Evolutionary conservation across 2,113 vertebrate species (phyloP), one percentile per base, ranked within the genome.

Genomic region (Onychostruthus taczanowskii): DNA sequence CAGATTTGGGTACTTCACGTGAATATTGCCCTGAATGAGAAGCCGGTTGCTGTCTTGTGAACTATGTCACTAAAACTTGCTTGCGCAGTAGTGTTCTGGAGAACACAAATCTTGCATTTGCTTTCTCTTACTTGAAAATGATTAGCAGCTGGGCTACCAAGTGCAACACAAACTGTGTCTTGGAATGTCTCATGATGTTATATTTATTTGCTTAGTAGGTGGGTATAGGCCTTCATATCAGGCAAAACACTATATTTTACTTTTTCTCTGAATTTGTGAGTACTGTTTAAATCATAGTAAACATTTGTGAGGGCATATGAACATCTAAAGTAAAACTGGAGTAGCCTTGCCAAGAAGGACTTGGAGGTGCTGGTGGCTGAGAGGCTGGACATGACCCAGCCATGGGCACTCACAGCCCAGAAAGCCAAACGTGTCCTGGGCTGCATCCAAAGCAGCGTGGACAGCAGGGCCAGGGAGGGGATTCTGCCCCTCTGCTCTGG

Each of bases 361-460:
- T 44, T 14, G 16, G 8, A 10, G 3, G 7, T 58, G 59, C 6
- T 20, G 44, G 6, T 67, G 13, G 10, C 1, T 19, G 31, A 52
- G 16, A 67, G 16, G 10, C 23, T 18, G 46, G 8, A 41, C 30
- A 3, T 68, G 39, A 33, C 7, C n/a, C 14, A 18, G 39, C 28
- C 3, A 10, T 20, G 28, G 0, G 6, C 4, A 11, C 16, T 67
- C 11, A 2, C 23, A 39, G 19, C n/a, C 20, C 37, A 68, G 24
- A 46, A 1, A 67, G 58, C 37, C 52, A 59, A 23, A 10, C 0
- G 0, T 52, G 12, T 52, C 18, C 58, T 33, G 35, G 27, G 27
- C 22, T 44, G 17, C 12, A 27, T 28, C 76, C 12, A 58, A 6
- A 39, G 7, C 33, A 68, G 19, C 0, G 0, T 13, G 19, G 19